Evolutionary conservation across 1,140 invertebrate genomes (phyloP).

Genomic region (Drosophila willistoni): DNA sequence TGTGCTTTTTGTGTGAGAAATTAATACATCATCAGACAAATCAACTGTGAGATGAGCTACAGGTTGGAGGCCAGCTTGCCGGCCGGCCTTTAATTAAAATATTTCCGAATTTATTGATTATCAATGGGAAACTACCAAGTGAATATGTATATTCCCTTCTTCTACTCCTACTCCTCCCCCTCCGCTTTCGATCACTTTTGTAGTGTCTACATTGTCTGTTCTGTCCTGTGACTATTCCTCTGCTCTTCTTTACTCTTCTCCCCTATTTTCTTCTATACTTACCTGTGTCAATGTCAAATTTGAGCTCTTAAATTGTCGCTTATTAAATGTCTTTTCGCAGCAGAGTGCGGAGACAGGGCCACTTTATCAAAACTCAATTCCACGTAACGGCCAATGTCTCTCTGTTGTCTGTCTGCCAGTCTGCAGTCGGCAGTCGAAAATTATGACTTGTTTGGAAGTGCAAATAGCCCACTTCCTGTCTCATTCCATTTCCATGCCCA

Average conservation of each 20-base stretch:
- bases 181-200: no score
- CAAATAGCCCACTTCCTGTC: conserved; percentile 80
- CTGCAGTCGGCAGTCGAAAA: conserved; percentile 63
- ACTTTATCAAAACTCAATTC: conserved; percentile 67
- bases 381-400: conserved; percentile 55
- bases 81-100: conserved; percentile 45
- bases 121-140: background rate
- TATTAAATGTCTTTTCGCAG: conserved; percentile 62
- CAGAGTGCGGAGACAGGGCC: conserved; percentile 30
- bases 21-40: conserved; percentile 73
- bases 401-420: conserved; percentile 34
- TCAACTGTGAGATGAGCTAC: conserved; percentile 43
- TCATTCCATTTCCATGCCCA: conserved; percentile 7
- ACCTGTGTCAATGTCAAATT: conserved; percentile 77
- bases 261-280: background rate
- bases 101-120: conserved; percentile 6
- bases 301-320: conserved; percentile 77
- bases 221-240: background rate
- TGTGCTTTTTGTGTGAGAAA: conserved; percentile 57
- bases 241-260: background rate
- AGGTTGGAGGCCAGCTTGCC: conserved; percentile 5
- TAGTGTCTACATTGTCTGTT: background rate
- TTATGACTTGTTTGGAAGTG: conserved; percentile 81
- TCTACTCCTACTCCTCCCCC: background rate
- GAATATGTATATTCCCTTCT: background rate